Percentiles rank a stretch among this genome's conserved stretches.
Evolutionary conservation across 2,113 vertebrate genomes (phyloP).

Genomic region (Morone chrysops): DNA sequence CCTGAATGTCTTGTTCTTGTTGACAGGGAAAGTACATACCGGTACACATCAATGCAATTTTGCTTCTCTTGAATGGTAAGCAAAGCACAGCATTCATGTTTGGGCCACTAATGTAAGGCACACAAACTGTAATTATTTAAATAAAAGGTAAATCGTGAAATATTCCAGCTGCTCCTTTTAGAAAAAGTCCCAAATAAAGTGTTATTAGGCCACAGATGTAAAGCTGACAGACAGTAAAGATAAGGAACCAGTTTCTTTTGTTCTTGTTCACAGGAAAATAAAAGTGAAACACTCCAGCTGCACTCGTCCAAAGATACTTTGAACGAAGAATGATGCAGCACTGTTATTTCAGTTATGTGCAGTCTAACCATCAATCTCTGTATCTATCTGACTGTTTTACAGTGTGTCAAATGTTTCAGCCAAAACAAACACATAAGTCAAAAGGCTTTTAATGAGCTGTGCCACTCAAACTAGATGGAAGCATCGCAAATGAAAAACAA

Average conservation of each 20-base stretch:
- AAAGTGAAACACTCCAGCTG: slow-evolving; percentile 22
- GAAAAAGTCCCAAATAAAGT: background rate
- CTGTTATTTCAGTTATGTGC: background rate
- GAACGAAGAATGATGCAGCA: background rate
- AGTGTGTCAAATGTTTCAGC: slow-evolving; percentile 26
- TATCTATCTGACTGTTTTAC: slow-evolving; percentile 47
- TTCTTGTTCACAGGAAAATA: slow-evolving; percentile 23
- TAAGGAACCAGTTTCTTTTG: slow-evolving; percentile 43
- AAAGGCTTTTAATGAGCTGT: slow-evolving; percentile 27
- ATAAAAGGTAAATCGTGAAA: background rate
- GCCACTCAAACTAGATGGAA: slow-evolving; percentile 33
- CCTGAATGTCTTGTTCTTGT: slow-evolving; percentile 20
- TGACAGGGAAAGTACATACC: slow-evolving; percentile 16
- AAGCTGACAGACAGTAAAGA: background rate
- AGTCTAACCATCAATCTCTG: slow-evolving; percentile 19
- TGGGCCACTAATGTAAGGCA: background rate
- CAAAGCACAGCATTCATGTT: background rate
- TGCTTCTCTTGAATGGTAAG: slow-evolving; percentile 2
- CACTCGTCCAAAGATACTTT: background rate
- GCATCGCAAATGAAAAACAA: slow-evolving; percentile 32
- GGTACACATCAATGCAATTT: background rate
- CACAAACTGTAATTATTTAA: background rate
- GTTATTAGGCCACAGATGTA: background rate
- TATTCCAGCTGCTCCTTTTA: slow-evolving; percentile 11
- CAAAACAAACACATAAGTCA: slow-evolving; percentile 44